Percentiles rank a stretch among this genome's conserved stretches.
These are phyloP conservation scores for Brachylomia viminalis DNA, from an alignment of 2,888 invertebrate species.

Conservation along the genomic window DNA sequence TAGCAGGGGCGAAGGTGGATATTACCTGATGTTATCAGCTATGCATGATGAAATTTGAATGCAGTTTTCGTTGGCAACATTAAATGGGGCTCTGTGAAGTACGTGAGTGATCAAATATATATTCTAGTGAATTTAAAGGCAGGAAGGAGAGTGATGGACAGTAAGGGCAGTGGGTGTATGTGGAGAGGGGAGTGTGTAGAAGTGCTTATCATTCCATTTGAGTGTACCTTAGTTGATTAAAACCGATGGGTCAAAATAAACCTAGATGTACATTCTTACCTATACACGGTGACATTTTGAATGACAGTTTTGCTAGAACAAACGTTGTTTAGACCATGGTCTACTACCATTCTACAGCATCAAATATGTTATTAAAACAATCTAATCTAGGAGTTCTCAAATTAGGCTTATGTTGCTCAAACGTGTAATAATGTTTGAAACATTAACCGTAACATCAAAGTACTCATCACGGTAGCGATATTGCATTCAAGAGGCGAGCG, in stretches of 20 bases:
- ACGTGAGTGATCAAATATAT: conserved; percentile 56
- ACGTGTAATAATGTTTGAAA: no score
- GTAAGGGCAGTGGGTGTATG: neutral
- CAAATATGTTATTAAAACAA: no score
- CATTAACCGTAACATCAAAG: no score
- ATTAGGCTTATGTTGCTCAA: no score
- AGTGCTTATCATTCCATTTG: conserved; percentile 39
- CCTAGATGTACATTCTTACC: neutral
- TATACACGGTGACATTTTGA: no score
- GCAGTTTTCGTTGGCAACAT: conserved; percentile 63
- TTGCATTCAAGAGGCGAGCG: no score
- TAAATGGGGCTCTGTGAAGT: conserved; percentile 33
- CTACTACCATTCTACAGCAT: no score
- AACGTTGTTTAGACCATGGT: no score
- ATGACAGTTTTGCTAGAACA: no score
- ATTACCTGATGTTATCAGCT: conserved; percentile 77
- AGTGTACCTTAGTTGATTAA: conserved; percentile 12
- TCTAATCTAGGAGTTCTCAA: no score
- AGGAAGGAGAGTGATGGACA: neutral
- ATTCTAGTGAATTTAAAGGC: conserved; percentile 31
- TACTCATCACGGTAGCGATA: no score
- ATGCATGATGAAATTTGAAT: conserved; percentile 70
- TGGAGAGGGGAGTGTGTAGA: conserved; percentile 9
- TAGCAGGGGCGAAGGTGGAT: conserved; percentile 68
- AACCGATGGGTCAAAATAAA: conserved; percentile 10